phyloP scores from a whole-genome alignment of 2,113 vertebrate species.

The Anseranas semipalmata region DNA sequence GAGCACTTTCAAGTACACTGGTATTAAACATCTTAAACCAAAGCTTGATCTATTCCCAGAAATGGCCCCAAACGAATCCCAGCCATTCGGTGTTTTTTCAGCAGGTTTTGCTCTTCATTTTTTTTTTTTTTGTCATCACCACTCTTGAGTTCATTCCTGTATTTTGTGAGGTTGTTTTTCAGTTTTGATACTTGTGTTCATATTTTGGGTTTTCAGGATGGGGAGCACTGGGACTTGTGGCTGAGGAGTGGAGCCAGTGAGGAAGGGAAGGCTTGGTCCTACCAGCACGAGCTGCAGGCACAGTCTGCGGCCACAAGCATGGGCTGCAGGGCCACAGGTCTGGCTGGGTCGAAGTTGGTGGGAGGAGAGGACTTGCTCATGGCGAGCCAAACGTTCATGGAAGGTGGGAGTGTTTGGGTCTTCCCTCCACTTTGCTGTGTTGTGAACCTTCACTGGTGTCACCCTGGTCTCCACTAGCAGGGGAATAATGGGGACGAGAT shows the following conservation, averaged over 20 bases:
- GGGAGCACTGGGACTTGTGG: not conserved
- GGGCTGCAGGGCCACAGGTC: not conserved
- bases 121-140: not conserved
- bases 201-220: not conserved
- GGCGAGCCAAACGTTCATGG: not conserved
- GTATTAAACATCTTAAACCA: not conserved
- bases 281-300: not conserved
- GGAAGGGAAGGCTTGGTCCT: not conserved
- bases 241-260: not conserved
- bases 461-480: not conserved
- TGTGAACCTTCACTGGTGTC: not conserved
- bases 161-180: not conserved
- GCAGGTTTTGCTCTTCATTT: not conserved
- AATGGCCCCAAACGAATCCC: not conserved
- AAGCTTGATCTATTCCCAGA: not conserved
- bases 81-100: not conserved
- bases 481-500: not conserved
- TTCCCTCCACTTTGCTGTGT: not conserved
- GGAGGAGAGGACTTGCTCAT: not conserved
- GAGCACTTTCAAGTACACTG: not conserved
- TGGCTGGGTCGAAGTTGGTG: not conserved
- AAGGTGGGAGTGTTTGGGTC: not conserved
- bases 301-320: not conserved
- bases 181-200: not conserved
- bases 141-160: not conserved